Evolutionary conservation across 23 tunicate genomes (phyloP), one percentile per base, ranked within the genome.

Genomic region (Diplosoma virens): DNA sequence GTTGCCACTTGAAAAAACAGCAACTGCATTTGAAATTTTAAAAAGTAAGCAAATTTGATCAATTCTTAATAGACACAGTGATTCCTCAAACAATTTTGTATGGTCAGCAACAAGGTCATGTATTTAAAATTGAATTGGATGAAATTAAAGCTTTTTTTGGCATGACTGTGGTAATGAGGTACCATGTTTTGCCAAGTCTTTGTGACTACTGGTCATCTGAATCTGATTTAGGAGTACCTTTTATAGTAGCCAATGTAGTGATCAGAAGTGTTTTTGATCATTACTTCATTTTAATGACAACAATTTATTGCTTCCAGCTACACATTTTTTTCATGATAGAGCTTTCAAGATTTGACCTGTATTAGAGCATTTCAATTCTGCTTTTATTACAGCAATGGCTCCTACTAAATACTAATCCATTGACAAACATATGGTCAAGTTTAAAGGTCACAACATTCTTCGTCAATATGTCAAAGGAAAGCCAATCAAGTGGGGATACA

Each of bases 391-490:
- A 11, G 69, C 69, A 3, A 29, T 28, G 36, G 9, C 17, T 3
- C 69, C 69, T 5, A 63, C 36, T 28, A 30, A 63, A n/a, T 36
- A 63, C 30, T 36, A 63, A 63, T 29, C 69, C 9, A 63, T 24
- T 30, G 69, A 63, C n/a, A 36, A 63, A n/a, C 69, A 63, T n/a
- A 63, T 63, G 69, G 3, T 63, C 17, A 63, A 63, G n/a, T 63
- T 63, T 23, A 63, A 63, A 28, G 69, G 69, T 6, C 69, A 24
- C 5, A 63, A 63, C 34, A 23, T 63, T 3, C 30, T 63, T 26
- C 69, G 69, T 36, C 69, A 63, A 23, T 63, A 63, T 28, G 69
- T 63, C 9, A 63, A 63, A 63, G 69, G 69, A 63, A 63, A 63
- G 22, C 69, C 69, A 5, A 63, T 63, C 11, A n/a, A 63, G n/a